Percentiles rank a stretch among this genome's conserved stretches.
phyloP scores from a whole-genome alignment of 2,888 invertebrate genomes.

The Cepaea hortensis region DNA sequence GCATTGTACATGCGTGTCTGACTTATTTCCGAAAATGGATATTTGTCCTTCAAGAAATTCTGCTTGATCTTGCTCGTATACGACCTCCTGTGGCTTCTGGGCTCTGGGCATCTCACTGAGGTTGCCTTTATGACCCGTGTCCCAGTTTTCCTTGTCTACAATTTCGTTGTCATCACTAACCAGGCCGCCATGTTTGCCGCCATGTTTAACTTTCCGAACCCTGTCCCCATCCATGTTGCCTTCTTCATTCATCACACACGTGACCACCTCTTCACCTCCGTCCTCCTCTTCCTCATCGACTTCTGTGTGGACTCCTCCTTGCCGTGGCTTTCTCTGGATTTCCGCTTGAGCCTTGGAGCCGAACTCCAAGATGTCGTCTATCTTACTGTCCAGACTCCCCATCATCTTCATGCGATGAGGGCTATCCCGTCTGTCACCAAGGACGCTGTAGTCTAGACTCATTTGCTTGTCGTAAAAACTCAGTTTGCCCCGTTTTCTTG shows the following conservation, averaged over 20 bases:
- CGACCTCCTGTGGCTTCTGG: neutral
- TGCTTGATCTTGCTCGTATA: neutral
- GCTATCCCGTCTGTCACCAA: constrained; percentile 50
- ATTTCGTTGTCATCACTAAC: neutral
- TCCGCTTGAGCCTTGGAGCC: constrained; percentile 51
- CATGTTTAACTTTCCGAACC: neutral
- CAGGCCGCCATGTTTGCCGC: neutral
- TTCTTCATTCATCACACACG: neutral
- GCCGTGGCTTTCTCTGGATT: constrained; percentile 28
- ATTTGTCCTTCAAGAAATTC: neutral
- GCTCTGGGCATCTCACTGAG: neutral
- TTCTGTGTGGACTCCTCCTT: neutral
- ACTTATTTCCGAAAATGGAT: neutral
- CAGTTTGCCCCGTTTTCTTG: constrained; percentile 68
- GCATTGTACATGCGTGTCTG: neutral
- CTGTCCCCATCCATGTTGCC: neutral
- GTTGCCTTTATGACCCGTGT: constrained; percentile 23
- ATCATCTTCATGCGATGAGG: constrained; percentile 63
- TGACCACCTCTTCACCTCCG: neutral
- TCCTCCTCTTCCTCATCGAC: constrained; percentile 12
- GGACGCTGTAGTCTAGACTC: constrained; percentile 69
- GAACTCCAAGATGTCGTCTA: constrained; percentile 73
- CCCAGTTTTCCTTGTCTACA: constrained; percentile 37
- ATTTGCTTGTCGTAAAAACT: constrained; percentile 70
- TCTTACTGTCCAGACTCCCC: constrained; percentile 74